Evolutionary conservation across 2,797 vertebrate species (phyloP), one percentile per base, ranked within the genome.

Genomic region (Catamblyrhynchus diadema): DNA sequence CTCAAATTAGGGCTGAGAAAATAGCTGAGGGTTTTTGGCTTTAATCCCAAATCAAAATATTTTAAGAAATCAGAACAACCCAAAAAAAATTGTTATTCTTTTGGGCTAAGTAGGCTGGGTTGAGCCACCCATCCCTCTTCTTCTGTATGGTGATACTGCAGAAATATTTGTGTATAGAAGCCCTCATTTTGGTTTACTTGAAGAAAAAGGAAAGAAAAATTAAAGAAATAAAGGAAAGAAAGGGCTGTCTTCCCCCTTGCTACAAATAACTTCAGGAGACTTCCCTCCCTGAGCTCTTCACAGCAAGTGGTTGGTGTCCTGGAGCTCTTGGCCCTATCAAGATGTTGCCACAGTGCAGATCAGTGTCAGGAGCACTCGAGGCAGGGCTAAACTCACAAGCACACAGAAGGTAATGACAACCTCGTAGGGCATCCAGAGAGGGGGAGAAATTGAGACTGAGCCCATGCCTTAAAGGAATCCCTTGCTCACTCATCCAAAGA

Each of bases 31-130:
- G 33, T 62, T 87, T 73, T 85, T 91, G 81, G 83, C 65, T 86
- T 95, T 65, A 70, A 67, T 88, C 66, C 81, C 66, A 88, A 93
- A 77, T 88, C 14, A 86, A 91, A 95, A 95, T 93, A 94, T 96
- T 96, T 94, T 67, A 94, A 88, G 78, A 90, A 90, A 91, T 94
- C 41, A 67, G 93, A 95, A 51, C 33, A 94, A 88, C 39, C 73
- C 69, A 20, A 45, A 39, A 86, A 42, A 75, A 86, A 6, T 14
- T 75, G 53, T 88, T 94, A 48, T 95, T 90, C 72, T 91, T 94
- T 74, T 23, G 48, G 73, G 57, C 69, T 83, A 65, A 37, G 33
- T 64, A 81, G 82, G 61, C 30, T 57, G 56, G 51, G 75, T 86
- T 69, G 35, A 93, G 51, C 47, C 71, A 90, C 66, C 53, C 80